phyloP scores from a whole-genome alignment of 2,888 invertebrate genomes.

The Molorchus minor region DNA sequence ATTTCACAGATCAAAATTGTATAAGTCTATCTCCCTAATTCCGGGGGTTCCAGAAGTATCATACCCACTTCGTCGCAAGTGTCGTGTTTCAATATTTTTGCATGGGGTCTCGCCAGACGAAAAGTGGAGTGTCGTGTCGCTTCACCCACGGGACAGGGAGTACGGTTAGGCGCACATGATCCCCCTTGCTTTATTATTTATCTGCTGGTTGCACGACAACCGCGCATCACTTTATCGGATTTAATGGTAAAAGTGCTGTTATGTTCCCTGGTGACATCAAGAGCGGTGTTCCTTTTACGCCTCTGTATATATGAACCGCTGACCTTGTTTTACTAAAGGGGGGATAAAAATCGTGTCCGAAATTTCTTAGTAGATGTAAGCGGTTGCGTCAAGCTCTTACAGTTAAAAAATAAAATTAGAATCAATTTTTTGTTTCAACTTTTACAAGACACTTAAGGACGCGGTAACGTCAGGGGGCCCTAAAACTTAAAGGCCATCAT shows the following conservation, averaged over 20 bases:
- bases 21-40: too few relatives aligned
- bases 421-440: too few relatives aligned
- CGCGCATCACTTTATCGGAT: constrained; percentile 50
- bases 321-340: constrained; percentile 13
- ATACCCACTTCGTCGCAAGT: constrained; percentile 39
- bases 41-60: too few relatives aligned
- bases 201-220: constrained; percentile 49
- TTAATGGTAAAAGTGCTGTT: constrained; percentile 46
- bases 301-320: neutral
- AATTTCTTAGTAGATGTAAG: too few relatives aligned
- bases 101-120: constrained; percentile 53
- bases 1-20: too few relatives aligned
- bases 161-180: constrained; percentile 46
- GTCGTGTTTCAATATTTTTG: constrained; percentile 60
- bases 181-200: constrained; percentile 52
- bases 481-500: too few relatives aligned
- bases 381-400: too few relatives aligned
- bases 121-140: constrained; percentile 63
- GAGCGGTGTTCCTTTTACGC: constrained; percentile 17
- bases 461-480: too few relatives aligned
- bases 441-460: too few relatives aligned
- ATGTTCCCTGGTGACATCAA: constrained; percentile 33
- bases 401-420: too few relatives aligned
- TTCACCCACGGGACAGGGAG: constrained; percentile 54
- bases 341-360: constrained; percentile 18